Base-by-base conservation (phyloP, 1,140 invertebrate species). In the Fopius arisanus region DNA sequence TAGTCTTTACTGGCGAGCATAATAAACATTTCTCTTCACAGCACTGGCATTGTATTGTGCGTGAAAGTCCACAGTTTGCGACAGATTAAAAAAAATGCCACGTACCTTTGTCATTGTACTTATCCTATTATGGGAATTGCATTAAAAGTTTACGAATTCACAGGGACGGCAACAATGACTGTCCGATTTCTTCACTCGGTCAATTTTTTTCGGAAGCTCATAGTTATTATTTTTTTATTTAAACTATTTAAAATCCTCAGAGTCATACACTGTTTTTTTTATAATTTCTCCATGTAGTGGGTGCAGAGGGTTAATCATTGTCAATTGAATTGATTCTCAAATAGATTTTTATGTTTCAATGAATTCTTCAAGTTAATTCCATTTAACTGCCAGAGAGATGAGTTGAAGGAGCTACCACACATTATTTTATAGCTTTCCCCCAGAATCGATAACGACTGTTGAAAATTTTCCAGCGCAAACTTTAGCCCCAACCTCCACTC, bases 31-130 rank as follows among this genome's bases (percentile, higher is more conserved):
- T 59, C 23, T 23, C 23, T 59, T 19, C n/a, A n/a, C 14, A 12
- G 19, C 9, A 19, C 7, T 51, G 6, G 14, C 43, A 51, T 37
- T 37, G 33, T 37, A 19, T n/a, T 26, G 54, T 59, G 19, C 23
- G 54, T 59, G 54, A 26, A 59, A 59, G 19, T 59, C 54, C 54
- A 59, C 54, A 59, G 54, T 59, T 59, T 59, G 54, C 26, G 23
- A 59, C 19, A 19, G 43, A 51, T n/a, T n/a, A n/a, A n/a, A 37
- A 59, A 59, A 26, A 59, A 59, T 59, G 19, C 3, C 54, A 26
- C 26, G 19, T 59, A 19, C 19, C 54, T 23, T 19, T 59, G 23
- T 59, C 54, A 59, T 26, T 23, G 19, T 19, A 26, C 1, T 59
- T 59, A 28, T 59, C 54, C 9, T 59, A 59, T 59, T 59, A 28